Evolutionary conservation across 2,113 vertebrate species (phyloP).

Genomic region (Paedocypris sp.): DNA sequence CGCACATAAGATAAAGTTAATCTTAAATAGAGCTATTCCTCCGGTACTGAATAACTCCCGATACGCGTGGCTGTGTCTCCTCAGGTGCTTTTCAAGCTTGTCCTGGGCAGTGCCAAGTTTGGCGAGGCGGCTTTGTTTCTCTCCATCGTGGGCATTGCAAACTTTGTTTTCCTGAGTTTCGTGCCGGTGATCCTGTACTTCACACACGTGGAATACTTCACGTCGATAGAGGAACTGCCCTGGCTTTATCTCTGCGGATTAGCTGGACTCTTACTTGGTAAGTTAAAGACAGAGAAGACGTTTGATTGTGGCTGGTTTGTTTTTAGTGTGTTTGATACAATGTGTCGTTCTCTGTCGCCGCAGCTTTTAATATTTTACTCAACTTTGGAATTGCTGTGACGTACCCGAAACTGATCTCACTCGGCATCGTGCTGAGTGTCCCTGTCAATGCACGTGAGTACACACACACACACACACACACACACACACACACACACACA

Average conservation of each 20-base stretch:
- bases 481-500: too few species aligned
- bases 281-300: neutral
- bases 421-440: conserved; percentile 89
- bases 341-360: conserved; percentile 35
- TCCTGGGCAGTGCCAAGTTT: conserved; percentile 90
- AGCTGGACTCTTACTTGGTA: conserved; percentile 82
- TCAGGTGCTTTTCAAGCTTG: conserved; percentile 93
- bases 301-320: neutral
- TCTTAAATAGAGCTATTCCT: too few species aligned
- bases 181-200: conserved; percentile 88
- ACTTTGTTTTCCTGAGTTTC: conserved; percentile 80
- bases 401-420: conserved; percentile 86
- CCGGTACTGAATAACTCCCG: neutral
- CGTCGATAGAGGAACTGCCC: conserved; percentile 68
- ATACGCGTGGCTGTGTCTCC: conserved; percentile 3
- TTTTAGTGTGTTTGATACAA: neutral
- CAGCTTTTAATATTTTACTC: conserved; percentile 92
- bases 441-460: conserved; percentile 88
- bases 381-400: conserved; percentile 95
- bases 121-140: conserved; percentile 92
- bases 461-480: too few species aligned
- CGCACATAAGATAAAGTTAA: too few species aligned
- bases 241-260: conserved; percentile 89
- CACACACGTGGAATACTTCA: conserved; percentile 84
- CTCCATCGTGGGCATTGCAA: conserved; percentile 81